Evolutionary conservation across 92 coral and sea anemone genomes (phyloP), one percentile per base, ranked within the genome.

Genomic region (Parazoanthus swiftii): DNA sequence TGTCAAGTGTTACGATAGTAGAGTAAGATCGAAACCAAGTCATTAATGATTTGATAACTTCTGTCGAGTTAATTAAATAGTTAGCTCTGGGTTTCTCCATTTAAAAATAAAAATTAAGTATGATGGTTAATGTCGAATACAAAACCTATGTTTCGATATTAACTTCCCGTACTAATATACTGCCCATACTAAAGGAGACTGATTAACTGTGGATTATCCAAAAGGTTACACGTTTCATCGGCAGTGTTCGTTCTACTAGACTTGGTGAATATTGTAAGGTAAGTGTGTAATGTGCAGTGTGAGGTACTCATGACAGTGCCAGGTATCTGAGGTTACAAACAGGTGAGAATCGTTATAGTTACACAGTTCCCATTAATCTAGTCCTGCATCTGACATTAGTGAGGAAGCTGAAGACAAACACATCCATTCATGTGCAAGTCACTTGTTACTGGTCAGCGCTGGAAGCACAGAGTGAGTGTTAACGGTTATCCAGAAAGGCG

Each of bases 301-400:
- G 11, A 3, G 84, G 43, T 80, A 13, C n/a, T 14, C 46, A 80
- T 80, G 39, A 80, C 21, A 48, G 23, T 72, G 42, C 15, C 25
- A 10, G 5, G 20, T 43, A 42, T 39, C 65, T 82, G 86, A 15
- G 3, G 66, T 46, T 26, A 42, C 14, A 18, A 44, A 15, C 66
- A 25, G 3, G 79, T 39, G 75, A 46, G 77, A 3, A 72, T 68
- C 35, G 79, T 72, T 84, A 70, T 68, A 71, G 82, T 44, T 84
- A 39, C 46, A 76, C 7, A 8, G 39, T 18, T 11, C 37, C 43
- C 54, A 74, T 74, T 48, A 75, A 73, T 56, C 26, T 86, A 54
- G 74, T 26, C 38, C 42, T n/a, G 51, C 54, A 29, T 71, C 81
- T 81, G 88, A 81, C 73, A 73, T 88, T 88, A 81, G 90, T 80